phyloP scores from a whole-genome alignment of 2,888 invertebrate genomes.

The Clivina fossor region DNA sequence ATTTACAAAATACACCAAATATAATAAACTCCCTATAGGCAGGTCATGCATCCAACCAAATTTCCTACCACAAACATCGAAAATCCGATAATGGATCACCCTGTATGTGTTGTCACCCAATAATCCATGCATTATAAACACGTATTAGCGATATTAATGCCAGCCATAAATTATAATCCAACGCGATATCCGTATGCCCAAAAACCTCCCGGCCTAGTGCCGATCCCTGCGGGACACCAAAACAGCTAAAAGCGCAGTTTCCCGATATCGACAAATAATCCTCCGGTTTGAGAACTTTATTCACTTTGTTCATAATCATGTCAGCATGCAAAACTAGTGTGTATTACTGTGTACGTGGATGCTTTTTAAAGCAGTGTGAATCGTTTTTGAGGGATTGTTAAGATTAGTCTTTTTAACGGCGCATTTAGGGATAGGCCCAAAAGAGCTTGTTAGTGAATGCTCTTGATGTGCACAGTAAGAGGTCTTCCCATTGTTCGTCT shows the following conservation, averaged over 20 bases:
- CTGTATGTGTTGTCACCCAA: constrained; percentile 12
- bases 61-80: no score
- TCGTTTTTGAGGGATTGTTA: background rate
- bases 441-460: no score
- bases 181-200: constrained; percentile 8
- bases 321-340: background rate
- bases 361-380: no score
- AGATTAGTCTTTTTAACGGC: constrained; percentile 15
- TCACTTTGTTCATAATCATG: no score
- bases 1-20: constrained; percentile 6
- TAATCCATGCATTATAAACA: constrained; percentile 24
- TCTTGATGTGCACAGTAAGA: constrained; percentile 9
- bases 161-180: constrained; percentile 16
- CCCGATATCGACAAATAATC: no score
- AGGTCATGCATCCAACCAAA: no score
- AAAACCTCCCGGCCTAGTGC: no score
- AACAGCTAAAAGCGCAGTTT: no score
- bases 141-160: constrained; percentile 31
- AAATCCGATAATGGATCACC: constrained; percentile 17
- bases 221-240: no score
- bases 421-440: background rate
- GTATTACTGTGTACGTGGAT: background rate
- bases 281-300: no score
- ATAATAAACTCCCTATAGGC: no score
- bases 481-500: no score